Evolutionary conservation across 2,113 vertebrate genomes (phyloP), one percentile per base, ranked within the genome.

Genomic region (Boulengerochromis microlepis): DNA sequence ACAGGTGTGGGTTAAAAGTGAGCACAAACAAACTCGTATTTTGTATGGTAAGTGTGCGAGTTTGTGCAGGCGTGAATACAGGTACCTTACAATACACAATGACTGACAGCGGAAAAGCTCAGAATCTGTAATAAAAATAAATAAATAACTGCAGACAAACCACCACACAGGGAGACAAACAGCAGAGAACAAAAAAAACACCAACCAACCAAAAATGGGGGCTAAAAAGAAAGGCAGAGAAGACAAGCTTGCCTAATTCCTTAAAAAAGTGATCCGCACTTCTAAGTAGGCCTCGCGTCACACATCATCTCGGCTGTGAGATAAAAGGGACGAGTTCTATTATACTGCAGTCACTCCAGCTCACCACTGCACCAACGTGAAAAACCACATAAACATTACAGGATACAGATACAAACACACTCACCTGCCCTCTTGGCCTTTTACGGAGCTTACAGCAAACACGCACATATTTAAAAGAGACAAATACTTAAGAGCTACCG

Each of bases 261-360:
- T 57, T 64, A 45, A 86, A 88, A 74, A 76, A 50, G 69, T 78
- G 38, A 89, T 53, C 26, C 5, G 38, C 59, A 82, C 85, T 91
- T 84, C 86, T 89, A 57, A 87, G 83, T 57, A 89, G 85, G 83
- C 82, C 82, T 93, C 87, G 90, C 93, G 94, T 94, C 95, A 96
- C 93, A 95, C 90, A 90, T 90, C 92, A 90, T 90, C 92, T 92
- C 61, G n/a, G 83, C 86, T 76, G 83, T 81, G 90, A 93, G 91
- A 95, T 94, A 94, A 95, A 66, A 91, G 81, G 88, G 83, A 87
- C 71, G 50, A 86, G 80, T 85, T 94, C 81, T 92, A 92, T 94
- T 92, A 92, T 84, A 85, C 16, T 1, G 10, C 84, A 64, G 82
- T 54, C 66, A 64, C 89, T 82, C 4, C 19, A 31, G 74, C 84